phyloP scores from a whole-genome alignment of 2,797 vertebrate genomes.

The Moxostoma hubbsi region DNA sequence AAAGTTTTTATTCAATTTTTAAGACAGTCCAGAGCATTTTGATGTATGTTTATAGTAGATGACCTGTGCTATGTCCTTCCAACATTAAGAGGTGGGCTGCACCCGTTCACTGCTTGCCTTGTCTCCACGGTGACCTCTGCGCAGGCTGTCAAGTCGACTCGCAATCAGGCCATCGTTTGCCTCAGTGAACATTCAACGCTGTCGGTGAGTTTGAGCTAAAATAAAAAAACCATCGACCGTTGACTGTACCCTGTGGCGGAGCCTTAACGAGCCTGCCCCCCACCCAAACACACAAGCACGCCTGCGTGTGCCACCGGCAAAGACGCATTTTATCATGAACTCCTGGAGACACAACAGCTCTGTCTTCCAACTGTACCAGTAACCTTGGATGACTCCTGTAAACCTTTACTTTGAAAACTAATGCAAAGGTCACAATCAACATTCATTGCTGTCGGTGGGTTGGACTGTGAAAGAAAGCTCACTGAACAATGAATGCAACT shows the following conservation, averaged over 20 bases:
- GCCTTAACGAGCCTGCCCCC: constrained; percentile 74
- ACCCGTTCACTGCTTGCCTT: constrained; percentile 30
- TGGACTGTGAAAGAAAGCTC: constrained; percentile 97
- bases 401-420: constrained; percentile 56
- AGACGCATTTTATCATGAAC: not conserved
- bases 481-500: constrained; percentile 99
- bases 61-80: constrained; percentile 30
- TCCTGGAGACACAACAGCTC: constrained; percentile 13
- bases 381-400: constrained; percentile 21
- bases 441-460: constrained; percentile 99
- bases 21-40: not conserved
- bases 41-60: constrained; percentile 1
- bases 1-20: too few relatives aligned
- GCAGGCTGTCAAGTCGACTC: constrained; percentile 69
- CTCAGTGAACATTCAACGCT: constrained; percentile 97
- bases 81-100: constrained; percentile 23
- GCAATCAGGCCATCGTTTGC: constrained; percentile 78
- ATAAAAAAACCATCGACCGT: constrained; percentile 99
- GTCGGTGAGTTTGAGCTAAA: constrained; percentile 98
- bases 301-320: not conserved
- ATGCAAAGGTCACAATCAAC: constrained; percentile 99
- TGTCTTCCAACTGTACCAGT: constrained; percentile 16
- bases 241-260: constrained; percentile 98
- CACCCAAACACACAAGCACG: constrained; percentile 47
- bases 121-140: constrained; percentile 61